Conservation (phyloP, 35 echinoderm and acorn worm genomes). For the Anneissia japonica region DNA sequence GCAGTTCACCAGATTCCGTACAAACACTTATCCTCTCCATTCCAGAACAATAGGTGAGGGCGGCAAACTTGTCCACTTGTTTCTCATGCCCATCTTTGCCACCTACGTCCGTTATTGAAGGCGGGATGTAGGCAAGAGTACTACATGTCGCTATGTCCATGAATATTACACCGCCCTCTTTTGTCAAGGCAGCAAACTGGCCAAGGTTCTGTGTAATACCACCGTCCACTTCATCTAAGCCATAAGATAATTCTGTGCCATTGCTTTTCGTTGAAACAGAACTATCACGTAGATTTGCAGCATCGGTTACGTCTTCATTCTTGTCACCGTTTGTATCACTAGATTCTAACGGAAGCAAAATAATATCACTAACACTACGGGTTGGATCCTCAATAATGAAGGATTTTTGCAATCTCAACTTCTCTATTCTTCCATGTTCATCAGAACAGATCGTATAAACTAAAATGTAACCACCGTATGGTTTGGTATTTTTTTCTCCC, state of each 20-base stretch:
- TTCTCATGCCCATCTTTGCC: not conserved
- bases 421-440: not conserved
- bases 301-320: not conserved
- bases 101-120: not conserved
- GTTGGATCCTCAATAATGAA: not conserved
- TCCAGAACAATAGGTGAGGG: slow-evolving; percentile 58
- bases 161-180: not conserved
- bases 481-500: not conserved
- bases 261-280: not conserved
- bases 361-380: not conserved
- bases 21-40: slow-evolving; percentile 72
- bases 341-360: not conserved
- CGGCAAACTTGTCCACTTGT: slow-evolving; percentile 21
- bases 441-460: not conserved
- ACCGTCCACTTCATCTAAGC: not conserved
- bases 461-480: not conserved
- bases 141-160: slow-evolving; percentile 1
- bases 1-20: slow-evolving; percentile 30
- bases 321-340: not conserved
- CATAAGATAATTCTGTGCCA: not conserved
- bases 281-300: not conserved
- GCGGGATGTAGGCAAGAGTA: not conserved
- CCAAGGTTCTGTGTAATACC: not conserved
- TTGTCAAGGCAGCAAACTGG: not conserved
- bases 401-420: not conserved